Evolutionary conservation across 2,113 vertebrate genomes (phyloP).

Genomic region (Rynchops niger): DNA sequence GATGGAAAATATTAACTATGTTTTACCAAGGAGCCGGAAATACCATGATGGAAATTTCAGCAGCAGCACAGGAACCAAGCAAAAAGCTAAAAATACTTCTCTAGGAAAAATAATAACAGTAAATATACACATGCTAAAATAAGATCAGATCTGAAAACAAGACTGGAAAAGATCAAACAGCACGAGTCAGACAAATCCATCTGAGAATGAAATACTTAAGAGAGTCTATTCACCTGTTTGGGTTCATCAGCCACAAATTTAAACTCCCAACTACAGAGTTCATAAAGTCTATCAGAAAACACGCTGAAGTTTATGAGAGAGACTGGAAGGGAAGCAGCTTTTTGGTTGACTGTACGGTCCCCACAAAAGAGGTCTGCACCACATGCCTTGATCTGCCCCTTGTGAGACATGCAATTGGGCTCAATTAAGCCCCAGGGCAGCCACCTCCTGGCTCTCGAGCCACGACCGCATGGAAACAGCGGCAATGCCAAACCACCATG

Average conservation of each 20-base stretch:
- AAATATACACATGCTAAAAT: slow-evolving; percentile 21
- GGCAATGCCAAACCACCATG: accelerated
- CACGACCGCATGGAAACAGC: accelerated
- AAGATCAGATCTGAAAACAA: not conserved
- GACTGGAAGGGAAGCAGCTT: not conserved
- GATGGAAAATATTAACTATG: slow-evolving; percentile 30
- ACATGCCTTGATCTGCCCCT: not conserved
- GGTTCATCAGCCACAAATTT: not conserved
- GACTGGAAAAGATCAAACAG: not conserved
- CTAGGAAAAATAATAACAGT: slow-evolving; percentile 23
- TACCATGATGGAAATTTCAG: not conserved
- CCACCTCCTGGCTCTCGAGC: not conserved
- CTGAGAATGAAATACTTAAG: not conserved
- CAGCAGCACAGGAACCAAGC: not conserved
- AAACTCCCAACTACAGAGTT: not conserved
- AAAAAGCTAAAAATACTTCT: slow-evolving; percentile 53
- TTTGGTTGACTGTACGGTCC: not conserved
- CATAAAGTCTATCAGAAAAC: not conserved
- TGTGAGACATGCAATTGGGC: accelerated
- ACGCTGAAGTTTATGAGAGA: not conserved
- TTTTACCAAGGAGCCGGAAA: not conserved
- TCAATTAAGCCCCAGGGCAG: not conserved
- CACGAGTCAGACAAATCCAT: not conserved
- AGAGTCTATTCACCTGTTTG: not conserved
- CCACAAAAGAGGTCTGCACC: not conserved